Evolutionary conservation across 1,140 invertebrate genomes (phyloP), one percentile per base, ranked within the genome.

Genomic region (Drosophila kanapiae): DNA sequence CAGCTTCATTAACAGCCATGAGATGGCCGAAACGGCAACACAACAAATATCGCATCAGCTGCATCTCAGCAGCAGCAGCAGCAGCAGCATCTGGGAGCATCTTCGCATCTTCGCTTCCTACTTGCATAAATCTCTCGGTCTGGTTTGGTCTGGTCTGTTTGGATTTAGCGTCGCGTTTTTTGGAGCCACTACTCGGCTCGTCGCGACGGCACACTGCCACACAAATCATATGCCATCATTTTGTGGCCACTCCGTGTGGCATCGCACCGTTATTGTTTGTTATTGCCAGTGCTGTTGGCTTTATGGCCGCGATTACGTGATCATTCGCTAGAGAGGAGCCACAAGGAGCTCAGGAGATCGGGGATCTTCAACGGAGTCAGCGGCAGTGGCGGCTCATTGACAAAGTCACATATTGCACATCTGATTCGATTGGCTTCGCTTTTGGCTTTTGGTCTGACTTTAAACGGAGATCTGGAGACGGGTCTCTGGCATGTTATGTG

Each of bases 231-330:
- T 9, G 23, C 27, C 16, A 56, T 56, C 33, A 86, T 72, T 79
- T 71, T 68, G 57, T 51, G 49, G 60, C 59, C 51, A 70, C 51
- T 82, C 48, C 48, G 60, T 58, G 62, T 57, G 31, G 60, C 68
- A 31, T 67, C 48, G 40, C 37, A 37, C 43, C 57, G 68, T 86
- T 87, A 86, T 82, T 86, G 82, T 86, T 86, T 23, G 23, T 23
- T 23, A 23, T 23, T 23, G 23, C 23, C 23, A 23, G 23, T 23
- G 23, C 23, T 23, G 23, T 23, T 82, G 80, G 79, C 43, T 76
- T 82, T 86, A 82, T 82, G 59, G 79, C 60, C 70, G 70, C 75
- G 69, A 86, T 86, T 86, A 86, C 83, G 85, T 86, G 75, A 18
- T 53, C 35, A 9, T 35, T 35, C 62, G 53, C 54, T 31, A 10